Evolutionary conservation across 2,113 vertebrate genomes (phyloP).

Genomic region (Megalops atlanticus): DNA sequence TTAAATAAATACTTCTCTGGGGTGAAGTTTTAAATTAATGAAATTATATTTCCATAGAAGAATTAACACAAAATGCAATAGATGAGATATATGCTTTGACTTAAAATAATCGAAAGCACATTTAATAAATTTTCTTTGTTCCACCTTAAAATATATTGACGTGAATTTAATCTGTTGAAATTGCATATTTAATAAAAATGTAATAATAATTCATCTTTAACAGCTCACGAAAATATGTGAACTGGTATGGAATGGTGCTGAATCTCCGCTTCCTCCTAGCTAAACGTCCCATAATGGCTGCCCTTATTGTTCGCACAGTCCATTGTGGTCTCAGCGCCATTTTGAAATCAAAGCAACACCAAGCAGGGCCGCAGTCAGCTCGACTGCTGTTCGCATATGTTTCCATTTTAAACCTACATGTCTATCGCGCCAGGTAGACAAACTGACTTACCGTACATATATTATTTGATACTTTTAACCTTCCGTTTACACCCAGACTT

Average conservation of each 20-base stretch:
- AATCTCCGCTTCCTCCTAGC: slow-evolving; percentile 11
- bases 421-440: slow-evolving; percentile 27
- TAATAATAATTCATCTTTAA: no score
- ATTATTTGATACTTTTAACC: slow-evolving; percentile 54
- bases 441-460: slow-evolving; percentile 48
- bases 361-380: slow-evolving; percentile 32
- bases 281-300: slow-evolving; percentile 74
- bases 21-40: no score
- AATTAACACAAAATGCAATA: no score
- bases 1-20: no score
- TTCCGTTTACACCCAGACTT: slow-evolving; percentile 46
- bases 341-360: slow-evolving; percentile 67
- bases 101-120: no score
- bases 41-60: no score
- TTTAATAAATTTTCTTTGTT: no score
- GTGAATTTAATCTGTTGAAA: no score
- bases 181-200: no score
- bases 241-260: neutral
- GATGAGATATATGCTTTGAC: no score
- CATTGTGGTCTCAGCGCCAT: slow-evolving; percentile 81
- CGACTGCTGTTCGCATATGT: neutral
- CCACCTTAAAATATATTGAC: no score
- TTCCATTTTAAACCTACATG: slow-evolving; percentile 18
- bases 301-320: slow-evolving; percentile 76
- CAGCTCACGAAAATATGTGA: no score